These are phyloP conservation scores for Epinephelus fuscoguttatus DNA, from an alignment of 2,113 vertebrate species.

Conservation along the genomic window DNA sequence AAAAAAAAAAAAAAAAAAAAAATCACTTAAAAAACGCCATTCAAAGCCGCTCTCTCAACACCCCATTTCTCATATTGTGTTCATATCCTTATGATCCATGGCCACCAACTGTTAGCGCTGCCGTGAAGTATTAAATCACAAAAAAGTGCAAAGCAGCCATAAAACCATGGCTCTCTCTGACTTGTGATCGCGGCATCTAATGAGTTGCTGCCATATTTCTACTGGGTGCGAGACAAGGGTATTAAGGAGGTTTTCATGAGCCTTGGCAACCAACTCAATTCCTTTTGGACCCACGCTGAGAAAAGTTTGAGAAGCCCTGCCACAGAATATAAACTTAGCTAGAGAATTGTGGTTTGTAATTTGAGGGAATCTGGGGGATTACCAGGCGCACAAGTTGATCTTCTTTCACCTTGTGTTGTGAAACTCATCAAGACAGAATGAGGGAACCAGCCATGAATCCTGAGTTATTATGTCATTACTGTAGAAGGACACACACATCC, in stretches of 20 bases:
- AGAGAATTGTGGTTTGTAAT: slow-evolving; percentile 63
- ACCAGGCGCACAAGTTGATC: slow-evolving; percentile 52
- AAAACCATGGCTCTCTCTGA: slow-evolving; percentile 40
- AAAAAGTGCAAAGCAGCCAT: slow-evolving; percentile 53
- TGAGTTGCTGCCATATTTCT: slow-evolving; percentile 47
- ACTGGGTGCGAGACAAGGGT: slow-evolving; percentile 42
- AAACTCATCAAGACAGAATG: slow-evolving; percentile 54
- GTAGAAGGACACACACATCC: slow-evolving; percentile 41
- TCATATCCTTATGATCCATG: slow-evolving; percentile 57
- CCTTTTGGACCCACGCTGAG: slow-evolving; percentile 45
- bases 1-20: slow-evolving; percentile 27
- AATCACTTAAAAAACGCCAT: slow-evolving; percentile 36
- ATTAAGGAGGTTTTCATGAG: slow-evolving; percentile 65
- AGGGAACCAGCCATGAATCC: slow-evolving; percentile 39
- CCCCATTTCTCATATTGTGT: slow-evolving; percentile 50
- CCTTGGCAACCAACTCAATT: slow-evolving; percentile 45
- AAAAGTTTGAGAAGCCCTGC: slow-evolving; percentile 45
- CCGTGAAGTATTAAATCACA: slow-evolving; percentile 48
- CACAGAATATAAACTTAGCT: slow-evolving; percentile 59
- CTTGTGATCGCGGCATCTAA: slow-evolving; percentile 33
- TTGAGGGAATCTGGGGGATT: slow-evolving; percentile 61
- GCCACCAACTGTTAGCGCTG: slow-evolving; percentile 63
- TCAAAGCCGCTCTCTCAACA: slow-evolving; percentile 58
- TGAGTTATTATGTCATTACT: slow-evolving; percentile 56
- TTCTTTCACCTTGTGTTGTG: slow-evolving; percentile 60